Evolutionary conservation across 2,113 vertebrate genomes (phyloP).

Genomic region (Ammospiza nelsoni): DNA sequence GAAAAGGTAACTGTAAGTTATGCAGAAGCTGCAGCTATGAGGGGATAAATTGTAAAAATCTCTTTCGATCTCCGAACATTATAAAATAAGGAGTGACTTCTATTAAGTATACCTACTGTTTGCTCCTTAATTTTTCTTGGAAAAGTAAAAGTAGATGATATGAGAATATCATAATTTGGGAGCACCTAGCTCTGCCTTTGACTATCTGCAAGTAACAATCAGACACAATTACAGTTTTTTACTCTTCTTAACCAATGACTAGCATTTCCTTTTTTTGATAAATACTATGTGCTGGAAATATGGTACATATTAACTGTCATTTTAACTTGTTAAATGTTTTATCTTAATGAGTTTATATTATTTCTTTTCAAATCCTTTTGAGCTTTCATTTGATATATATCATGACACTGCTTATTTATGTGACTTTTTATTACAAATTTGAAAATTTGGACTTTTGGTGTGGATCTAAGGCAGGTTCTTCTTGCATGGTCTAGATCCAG

Average conservation of each 20-base stretch:
- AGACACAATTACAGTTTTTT: neutral
- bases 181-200: neutral
- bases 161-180: neutral
- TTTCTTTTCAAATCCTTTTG: neutral
- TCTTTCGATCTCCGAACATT: neutral
- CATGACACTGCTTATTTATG: neutral
- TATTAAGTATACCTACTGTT: neutral
- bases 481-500: rapidly evolving
- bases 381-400: neutral
- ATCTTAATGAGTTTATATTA: neutral
- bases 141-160: neutral
- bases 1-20: neutral
- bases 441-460: neutral
- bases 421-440: neutral
- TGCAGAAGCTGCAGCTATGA: neutral
- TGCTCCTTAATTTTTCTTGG: neutral
- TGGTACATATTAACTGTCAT: neutral
- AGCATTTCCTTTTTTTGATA: neutral
- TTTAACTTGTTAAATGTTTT: neutral
- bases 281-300: neutral
- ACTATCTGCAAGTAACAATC: neutral
- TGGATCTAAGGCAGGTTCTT: neutral
- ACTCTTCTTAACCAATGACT: neutral
- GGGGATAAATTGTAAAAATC: neutral
- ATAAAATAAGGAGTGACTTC: neutral